Evolutionary conservation across 1,140 invertebrate genomes (phyloP).

Genomic region (Neodiprion fabricii): DNA sequence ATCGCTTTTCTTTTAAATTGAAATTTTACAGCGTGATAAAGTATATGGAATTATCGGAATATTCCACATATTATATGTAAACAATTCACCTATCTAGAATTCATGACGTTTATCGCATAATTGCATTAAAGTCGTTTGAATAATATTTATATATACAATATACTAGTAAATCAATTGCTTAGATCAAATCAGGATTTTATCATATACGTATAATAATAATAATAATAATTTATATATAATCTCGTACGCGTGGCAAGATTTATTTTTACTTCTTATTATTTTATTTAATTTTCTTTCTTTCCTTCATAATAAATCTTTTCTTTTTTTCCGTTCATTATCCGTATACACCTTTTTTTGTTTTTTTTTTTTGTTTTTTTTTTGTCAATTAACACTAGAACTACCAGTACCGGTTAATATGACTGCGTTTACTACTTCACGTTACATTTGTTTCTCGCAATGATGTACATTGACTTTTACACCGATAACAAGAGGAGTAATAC

Average conservation of each 20-base stretch:
- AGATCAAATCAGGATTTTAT: neutral
- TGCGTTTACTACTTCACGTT: no score
- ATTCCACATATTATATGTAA: neutral
- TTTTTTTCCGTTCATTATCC: neutral
- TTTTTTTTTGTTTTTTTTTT: no score
- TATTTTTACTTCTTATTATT: neutral
- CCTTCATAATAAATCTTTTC: neutral
- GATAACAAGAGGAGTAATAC: no score
- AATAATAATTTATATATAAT: neutral
- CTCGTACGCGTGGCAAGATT: neutral
- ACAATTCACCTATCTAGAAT: neutral
- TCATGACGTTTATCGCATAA: neutral
- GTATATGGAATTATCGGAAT: neutral
- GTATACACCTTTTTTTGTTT: no score
- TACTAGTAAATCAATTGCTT: neutral
- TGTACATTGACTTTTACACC: no score
- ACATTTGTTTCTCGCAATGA: no score
- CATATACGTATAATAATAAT: neutral
- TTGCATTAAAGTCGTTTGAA: neutral
- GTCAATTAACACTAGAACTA: no score
- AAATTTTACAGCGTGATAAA: neutral
- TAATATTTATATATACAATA: constrained; percentile 6
- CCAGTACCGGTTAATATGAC: no score
- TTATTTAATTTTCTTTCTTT: neutral
- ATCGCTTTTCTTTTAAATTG: neutral